A percentile compares a stretch with the other conserved stretches of the same genome.
Evolutionary conservation across 53 echinoderm and acorn worm species (phyloP).

Genomic region (Hippasteria phrygiana): DNA sequence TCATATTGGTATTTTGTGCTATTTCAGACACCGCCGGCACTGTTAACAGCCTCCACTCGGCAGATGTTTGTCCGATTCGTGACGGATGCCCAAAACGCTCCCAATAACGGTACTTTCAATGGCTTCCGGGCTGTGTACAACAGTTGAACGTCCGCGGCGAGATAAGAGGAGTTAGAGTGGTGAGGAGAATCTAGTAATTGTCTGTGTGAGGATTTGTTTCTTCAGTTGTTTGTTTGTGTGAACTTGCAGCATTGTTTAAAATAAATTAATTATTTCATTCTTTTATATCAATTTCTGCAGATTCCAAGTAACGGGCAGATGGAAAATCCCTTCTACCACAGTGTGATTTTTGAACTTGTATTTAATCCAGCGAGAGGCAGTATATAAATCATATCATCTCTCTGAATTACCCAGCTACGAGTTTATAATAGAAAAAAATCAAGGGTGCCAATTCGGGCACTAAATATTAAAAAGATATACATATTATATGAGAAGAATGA

Average conservation of each 20-base stretch:
- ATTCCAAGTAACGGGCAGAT: neutral
- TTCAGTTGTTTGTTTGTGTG: too few species aligned
- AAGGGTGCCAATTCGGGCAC: neutral
- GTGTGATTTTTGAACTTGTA: constrained; percentile 20
- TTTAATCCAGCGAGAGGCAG: neutral
- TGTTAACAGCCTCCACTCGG: constrained; percentile 67
- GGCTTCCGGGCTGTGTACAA: constrained; percentile 85
- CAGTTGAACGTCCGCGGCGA: constrained; percentile 67
- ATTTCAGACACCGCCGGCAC: constrained; percentile 79
- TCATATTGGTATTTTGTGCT: too few species aligned
- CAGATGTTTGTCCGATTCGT: constrained; percentile 83
- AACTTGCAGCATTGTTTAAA: too few species aligned
- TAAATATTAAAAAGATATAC: neutral
- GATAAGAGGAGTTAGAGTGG: neutral
- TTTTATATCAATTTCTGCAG: neutral
- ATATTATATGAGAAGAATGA: neutral
- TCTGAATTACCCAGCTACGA: neutral
- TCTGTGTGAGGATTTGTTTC: neutral
- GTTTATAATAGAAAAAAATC: neutral
- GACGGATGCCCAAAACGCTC: constrained; percentile 73
- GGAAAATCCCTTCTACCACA: neutral
- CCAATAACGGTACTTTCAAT: constrained; percentile 62
- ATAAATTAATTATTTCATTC: neutral
- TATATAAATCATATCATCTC: neutral
- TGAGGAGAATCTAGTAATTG: neutral